Percentiles rank a stretch among this genome's conserved stretches.
Conservation (phyloP, 2,888 invertebrate species). For the Cryptocephalus primarius region DNA sequence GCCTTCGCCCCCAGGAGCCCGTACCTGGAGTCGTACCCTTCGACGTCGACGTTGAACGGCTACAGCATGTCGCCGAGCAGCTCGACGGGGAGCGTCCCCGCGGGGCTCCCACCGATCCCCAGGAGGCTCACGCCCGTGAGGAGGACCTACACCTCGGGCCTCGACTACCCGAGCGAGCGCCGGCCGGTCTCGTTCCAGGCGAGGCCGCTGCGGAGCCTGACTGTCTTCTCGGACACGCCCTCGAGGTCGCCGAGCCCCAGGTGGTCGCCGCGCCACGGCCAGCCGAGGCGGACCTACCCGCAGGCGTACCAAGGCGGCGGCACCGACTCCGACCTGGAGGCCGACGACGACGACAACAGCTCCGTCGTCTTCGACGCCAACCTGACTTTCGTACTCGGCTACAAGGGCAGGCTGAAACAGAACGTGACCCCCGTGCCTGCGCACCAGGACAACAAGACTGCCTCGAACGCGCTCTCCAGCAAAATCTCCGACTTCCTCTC, state of each 20-base stretch:
- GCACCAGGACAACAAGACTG: constrained; percentile 63
- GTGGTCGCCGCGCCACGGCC: constrained; percentile 30
- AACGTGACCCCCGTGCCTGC: constrained; percentile 63
- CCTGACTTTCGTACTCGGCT: constrained; percentile 66
- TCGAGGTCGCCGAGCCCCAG: constrained; percentile 20
- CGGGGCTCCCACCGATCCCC: constrained; percentile 16
- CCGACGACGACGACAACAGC: constrained; percentile 53
- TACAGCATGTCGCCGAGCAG: constrained; percentile 1
- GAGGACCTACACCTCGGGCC: constrained; percentile 16
- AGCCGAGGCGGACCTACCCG: constrained; percentile 59
- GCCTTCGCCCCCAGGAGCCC: constrained; percentile 1
- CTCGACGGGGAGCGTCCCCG: constrained; percentile 2
- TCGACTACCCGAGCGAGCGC: constrained; percentile 19
- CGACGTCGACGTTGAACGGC: constrained; percentile 11
- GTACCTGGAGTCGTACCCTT: constrained; percentile 15
- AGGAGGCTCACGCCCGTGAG: constrained; percentile 15
- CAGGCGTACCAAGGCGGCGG: constrained; percentile 42
- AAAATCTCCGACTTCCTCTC: constrained; percentile 72
- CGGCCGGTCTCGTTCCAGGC: constrained; percentile 26
- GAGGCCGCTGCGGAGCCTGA: constrained; percentile 35
- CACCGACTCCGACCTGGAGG: constrained; percentile 44
- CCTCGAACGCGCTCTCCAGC: constrained; percentile 61
- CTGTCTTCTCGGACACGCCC: constrained; percentile 21
- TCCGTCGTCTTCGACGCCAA: constrained; percentile 76
- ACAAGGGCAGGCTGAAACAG: constrained; percentile 57